Conservation (phyloP, 2,888 invertebrate species). For the Salticus scenicus region DNA sequence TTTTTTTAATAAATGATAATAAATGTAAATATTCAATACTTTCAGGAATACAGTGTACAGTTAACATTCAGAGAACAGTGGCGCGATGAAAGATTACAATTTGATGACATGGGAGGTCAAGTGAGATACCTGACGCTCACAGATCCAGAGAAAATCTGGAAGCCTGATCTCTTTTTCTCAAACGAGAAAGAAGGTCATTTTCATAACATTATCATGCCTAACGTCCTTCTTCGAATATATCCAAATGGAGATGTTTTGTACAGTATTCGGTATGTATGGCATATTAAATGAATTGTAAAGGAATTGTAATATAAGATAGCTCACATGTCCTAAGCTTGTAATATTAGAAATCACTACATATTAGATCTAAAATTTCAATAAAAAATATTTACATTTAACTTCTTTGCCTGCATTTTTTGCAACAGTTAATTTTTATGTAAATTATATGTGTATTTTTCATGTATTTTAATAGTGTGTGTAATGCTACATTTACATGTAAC, state of each 20-base stretch:
- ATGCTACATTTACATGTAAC: no score
- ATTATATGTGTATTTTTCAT: no score
- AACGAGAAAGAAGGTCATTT: conserved; percentile 96
- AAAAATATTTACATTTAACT: no score
- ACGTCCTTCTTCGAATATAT: conserved; percentile 97
- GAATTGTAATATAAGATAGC: no score
- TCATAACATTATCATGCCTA: conserved; percentile 97
- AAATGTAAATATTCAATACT: no score
- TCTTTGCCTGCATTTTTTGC: no score
- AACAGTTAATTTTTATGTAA: no score
- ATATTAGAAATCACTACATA: no score
- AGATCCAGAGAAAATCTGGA: conserved; percentile 96
- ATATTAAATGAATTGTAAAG: neutral
- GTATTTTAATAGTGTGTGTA: no score
- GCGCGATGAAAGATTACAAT: conserved; percentile 86
- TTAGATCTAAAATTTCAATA: no score
- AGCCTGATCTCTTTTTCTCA: conserved; percentile 98
- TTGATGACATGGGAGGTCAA: conserved; percentile 73
- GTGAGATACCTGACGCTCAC: conserved; percentile 88
- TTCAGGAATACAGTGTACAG: conserved; percentile 94
- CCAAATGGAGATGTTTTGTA: conserved; percentile 95
- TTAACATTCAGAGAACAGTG: conserved; percentile 97
- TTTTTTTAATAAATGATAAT: no score
- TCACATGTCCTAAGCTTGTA: no score
- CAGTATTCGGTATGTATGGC: conserved; percentile 84